Conservation (phyloP, 1,140 invertebrate species). For the Drosophila tristis region DNA sequence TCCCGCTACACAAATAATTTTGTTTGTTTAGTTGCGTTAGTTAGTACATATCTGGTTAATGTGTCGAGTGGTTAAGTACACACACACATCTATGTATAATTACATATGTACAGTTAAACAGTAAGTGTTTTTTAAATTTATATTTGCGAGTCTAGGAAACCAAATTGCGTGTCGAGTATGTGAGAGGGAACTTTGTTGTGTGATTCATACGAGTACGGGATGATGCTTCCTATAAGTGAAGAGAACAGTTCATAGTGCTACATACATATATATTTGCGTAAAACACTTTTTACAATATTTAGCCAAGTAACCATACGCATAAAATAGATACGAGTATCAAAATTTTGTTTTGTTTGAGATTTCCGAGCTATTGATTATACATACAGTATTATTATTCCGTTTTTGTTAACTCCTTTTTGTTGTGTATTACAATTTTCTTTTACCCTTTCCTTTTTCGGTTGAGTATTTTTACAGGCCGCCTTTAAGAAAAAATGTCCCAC, state of each 20-base stretch:
- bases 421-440: conserved; percentile 29
- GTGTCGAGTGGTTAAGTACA: conserved; percentile 34
- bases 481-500: conserved; percentile 41
- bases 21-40: conserved; percentile 18
- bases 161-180: conserved; percentile 30
- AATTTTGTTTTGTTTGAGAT: conserved; percentile 29
- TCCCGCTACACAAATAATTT: conserved; percentile 20
- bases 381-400: conserved; percentile 24
- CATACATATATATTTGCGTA: conserved; percentile 43
- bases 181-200: conserved; percentile 39
- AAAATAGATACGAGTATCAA: conserved; percentile 39
- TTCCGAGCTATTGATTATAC: conserved; percentile 15
- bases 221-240: conserved; percentile 48
- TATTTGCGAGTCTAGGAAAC: conserved; percentile 38
- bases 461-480: conserved; percentile 47
- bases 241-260: conserved; percentile 36
- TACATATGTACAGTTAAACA: conserved; percentile 79
- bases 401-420: conserved; percentile 47
- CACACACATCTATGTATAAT: conserved; percentile 46
- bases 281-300: conserved; percentile 72
- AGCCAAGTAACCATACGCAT: conserved; percentile 48
- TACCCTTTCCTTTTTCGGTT: conserved; percentile 16
- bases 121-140: conserved; percentile 36
- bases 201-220: conserved; percentile 30
- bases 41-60: conserved; percentile 29